Percentiles rank a stretch among this genome's conserved stretches.
Evolutionary conservation across 2,113 vertebrate genomes (phyloP).

Genomic region (Hemibagrus wyckioides): DNA sequence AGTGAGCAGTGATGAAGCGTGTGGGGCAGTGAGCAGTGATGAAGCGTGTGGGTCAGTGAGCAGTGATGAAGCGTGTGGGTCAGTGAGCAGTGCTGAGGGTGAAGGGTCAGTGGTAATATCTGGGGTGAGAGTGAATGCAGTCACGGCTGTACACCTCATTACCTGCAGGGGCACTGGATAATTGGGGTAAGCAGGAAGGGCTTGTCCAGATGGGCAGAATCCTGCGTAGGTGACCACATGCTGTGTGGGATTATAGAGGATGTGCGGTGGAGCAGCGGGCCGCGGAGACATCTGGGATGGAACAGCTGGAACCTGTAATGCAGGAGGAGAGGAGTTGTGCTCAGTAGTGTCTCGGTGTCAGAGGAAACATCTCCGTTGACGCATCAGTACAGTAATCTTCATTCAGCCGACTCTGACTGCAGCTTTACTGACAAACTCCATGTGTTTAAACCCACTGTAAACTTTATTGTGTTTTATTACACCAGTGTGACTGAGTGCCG

Average conservation of each 20-base stretch:
- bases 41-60: too few species aligned
- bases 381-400: neutral
- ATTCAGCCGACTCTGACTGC: neutral
- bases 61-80: too few species aligned
- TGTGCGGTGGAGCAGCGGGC: slow-evolving; percentile 78
- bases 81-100: neutral
- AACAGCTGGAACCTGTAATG: slow-evolving; percentile 74
- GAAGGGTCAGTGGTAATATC: neutral
- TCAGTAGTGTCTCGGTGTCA: neutral
- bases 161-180: slow-evolving; percentile 88
- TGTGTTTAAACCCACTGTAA: neutral
- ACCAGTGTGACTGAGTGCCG: neutral
- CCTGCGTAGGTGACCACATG: slow-evolving; percentile 84
- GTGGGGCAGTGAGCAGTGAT: neutral
- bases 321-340: neutral
- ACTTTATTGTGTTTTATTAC: neutral
- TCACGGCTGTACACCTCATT: slow-evolving; percentile 31
- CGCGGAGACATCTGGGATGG: slow-evolving; percentile 70
- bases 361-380: neutral
- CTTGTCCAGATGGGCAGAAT: slow-evolving; percentile 75
- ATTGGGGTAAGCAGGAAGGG: slow-evolving; percentile 81
- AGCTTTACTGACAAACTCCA: neutral
- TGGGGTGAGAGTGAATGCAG: neutral
- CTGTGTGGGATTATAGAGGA: slow-evolving; percentile 87
- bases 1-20: neutral